These are phyloP conservation scores for Vanessa cardui DNA, from an alignment of 2,888 invertebrate species.

Conservation along the genomic window DNA sequence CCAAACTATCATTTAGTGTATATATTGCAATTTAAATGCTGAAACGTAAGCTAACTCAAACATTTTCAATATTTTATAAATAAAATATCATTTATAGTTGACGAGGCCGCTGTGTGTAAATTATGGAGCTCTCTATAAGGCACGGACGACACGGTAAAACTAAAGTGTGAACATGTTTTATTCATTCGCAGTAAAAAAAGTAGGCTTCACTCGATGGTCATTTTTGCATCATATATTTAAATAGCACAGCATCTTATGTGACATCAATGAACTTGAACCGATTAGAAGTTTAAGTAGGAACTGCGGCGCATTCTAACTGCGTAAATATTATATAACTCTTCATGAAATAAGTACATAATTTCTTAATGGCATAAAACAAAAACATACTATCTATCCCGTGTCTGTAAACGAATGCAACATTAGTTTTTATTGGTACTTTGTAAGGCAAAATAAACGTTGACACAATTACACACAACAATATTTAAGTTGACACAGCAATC, in stretches of 20 bases:
- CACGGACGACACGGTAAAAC: background rate
- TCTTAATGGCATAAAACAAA: background rate
- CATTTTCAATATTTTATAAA: background rate
- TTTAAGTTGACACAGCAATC: constrained; percentile 10
- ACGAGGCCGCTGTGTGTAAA: background rate
- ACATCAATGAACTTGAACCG: too few species aligned
- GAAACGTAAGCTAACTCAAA: background rate
- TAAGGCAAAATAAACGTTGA: constrained; percentile 5
- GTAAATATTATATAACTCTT: too few species aligned
- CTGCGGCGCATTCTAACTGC: too few species aligned
- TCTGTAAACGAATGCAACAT: background rate
- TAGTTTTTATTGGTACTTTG: constrained; percentile 1
- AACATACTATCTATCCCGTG: too few species aligned
- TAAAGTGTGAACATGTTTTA: constrained; percentile 25
- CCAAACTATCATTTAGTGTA: too few species aligned
- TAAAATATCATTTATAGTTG: background rate
- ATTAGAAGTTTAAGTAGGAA: too few species aligned
- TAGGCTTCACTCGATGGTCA: constrained; percentile 15
- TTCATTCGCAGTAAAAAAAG: constrained; percentile 23
- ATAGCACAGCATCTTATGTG: background rate
- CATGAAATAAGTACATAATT: too few species aligned
- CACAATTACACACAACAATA: constrained; percentile 8
- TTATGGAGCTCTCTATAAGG: constrained; percentile 12
- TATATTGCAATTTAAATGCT: background rate
- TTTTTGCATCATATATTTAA: background rate